phyloP scores from a whole-genome alignment of 2,888 invertebrate genomes.

The Brachylomia viminalis region DNA sequence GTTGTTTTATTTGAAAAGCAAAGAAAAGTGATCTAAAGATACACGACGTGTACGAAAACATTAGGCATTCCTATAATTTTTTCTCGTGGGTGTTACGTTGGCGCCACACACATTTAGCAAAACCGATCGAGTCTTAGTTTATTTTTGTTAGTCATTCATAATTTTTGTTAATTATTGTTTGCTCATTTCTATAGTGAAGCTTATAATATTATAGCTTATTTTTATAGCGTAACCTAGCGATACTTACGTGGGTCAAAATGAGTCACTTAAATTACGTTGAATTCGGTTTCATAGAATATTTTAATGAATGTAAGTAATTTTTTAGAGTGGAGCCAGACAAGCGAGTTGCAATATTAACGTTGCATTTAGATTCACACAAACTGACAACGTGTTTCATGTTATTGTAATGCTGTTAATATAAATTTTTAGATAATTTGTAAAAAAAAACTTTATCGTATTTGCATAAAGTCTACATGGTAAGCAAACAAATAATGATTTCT shows the following conservation, averaged over 20 bases:
- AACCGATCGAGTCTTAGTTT: conserved; percentile 35
- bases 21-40: conserved; percentile 20
- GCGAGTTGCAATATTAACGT: background rate
- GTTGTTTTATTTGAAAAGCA: background rate
- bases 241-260: background rate
- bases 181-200: background rate
- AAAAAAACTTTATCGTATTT: too few species aligned
- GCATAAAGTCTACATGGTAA: background rate
- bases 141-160: conserved; percentile 54
- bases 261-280: background rate
- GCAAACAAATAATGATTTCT: background rate
- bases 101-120: conserved; percentile 50
- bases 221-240: background rate
- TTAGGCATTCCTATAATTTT: conserved; percentile 11
- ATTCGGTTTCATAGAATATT: background rate
- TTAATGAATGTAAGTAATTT: background rate
- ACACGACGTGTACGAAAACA: conserved; percentile 10
- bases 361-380: background rate
- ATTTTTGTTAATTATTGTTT: conserved; percentile 17
- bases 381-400: background rate
- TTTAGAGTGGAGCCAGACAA: background rate
- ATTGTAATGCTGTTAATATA: background rate
- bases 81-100: conserved; percentile 50
- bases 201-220: too few species aligned
- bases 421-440: background rate